Base-by-base conservation (phyloP, 92 coral and sea anemone species). In the Epizoanthus illoricatus region DNA sequence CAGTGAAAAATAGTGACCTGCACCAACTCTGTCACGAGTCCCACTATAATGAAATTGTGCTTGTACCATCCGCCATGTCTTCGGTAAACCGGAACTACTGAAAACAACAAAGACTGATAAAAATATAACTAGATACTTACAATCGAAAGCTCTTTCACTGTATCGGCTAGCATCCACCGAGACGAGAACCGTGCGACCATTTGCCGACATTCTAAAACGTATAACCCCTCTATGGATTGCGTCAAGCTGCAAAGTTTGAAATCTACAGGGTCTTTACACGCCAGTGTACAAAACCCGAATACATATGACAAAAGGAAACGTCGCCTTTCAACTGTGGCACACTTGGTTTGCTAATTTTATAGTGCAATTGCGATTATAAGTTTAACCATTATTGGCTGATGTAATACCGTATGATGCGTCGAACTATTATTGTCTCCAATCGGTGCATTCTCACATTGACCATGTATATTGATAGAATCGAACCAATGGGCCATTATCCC, bases 91-190 rank as follows among this genome's bases (percentile, higher is more conserved):
- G 39, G 15, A 17, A 7, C 18, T 23, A 65, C 13, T 28, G 4
- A 39, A 24, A 69, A 41, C 18, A 16, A 11, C 55, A 70, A 43
- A 39, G 23, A 33, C 54, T 24, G 33, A 63, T 2, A 75, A 43
- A 47, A 58, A 43, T 3, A 42, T 16, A 70, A 42, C 13, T 6
- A 17, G 21, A 10, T 40, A 75, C 81, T 75, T 60, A 75, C 81
- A 75, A 7, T 75, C 69, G 42, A 75, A 75, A 57, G 81, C 69
- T n/a, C 58, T 58, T 60, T 75, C 81, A 40, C 81, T 75, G 81
- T 58, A 36, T 4, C 20, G 54, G 45, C 81, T 75, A 2, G 81
- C 81, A 39, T 75, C 81, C 13, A 75, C 68, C 12, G 81, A 65
- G 5, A 75, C 81, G 21, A 75, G 81, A 59, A 75, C 10, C 39